A percentile compares a stretch with the other conserved stretches of the same genome.
Conservation (phyloP, 1,140 invertebrate genomes). For the Drosophila ironensis region DNA sequence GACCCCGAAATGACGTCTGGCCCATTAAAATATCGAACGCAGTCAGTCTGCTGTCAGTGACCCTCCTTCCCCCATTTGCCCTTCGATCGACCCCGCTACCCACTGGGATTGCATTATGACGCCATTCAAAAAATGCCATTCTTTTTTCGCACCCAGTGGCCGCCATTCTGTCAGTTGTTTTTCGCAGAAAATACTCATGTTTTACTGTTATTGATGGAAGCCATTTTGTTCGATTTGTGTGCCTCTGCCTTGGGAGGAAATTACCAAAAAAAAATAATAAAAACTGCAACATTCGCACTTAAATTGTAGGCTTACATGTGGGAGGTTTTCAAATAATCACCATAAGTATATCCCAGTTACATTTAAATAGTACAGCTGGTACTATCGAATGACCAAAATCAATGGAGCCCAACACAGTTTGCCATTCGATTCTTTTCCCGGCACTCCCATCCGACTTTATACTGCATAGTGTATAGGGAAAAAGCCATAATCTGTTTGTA, state of each 20-base stretch:
- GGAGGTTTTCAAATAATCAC: background rate
- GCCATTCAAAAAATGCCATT: constrained; percentile 53
- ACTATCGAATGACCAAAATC: background rate
- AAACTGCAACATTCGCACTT: background rate
- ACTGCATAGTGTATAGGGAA: background rate
- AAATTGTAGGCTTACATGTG: background rate
- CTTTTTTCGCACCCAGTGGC: constrained; percentile 21
- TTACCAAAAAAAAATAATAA: background rate
- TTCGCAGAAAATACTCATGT: constrained; percentile 30
- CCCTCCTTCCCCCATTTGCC: background rate
- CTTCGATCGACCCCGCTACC: background rate
- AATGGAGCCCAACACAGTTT: constrained; percentile 15
- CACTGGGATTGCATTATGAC: constrained; percentile 53
- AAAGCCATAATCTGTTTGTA: constrained; percentile 7
- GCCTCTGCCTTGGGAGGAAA: background rate
- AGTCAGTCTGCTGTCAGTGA: constrained; percentile 39
- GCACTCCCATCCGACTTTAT: background rate
- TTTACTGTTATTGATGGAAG: constrained; percentile 57
- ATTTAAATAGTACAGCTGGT: constrained; percentile 3
- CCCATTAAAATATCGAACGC: constrained; percentile 74
- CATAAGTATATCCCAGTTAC: background rate
- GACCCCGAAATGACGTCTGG: constrained; percentile 69
- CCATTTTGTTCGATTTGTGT: constrained; percentile 59
- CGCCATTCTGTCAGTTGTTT: constrained; percentile 31
- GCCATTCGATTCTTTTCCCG: background rate